A percentile compares a stretch with the other conserved stretches of the same genome.
Conservation (phyloP, 2,888 invertebrate species). For the Nymphalis urticae region DNA sequence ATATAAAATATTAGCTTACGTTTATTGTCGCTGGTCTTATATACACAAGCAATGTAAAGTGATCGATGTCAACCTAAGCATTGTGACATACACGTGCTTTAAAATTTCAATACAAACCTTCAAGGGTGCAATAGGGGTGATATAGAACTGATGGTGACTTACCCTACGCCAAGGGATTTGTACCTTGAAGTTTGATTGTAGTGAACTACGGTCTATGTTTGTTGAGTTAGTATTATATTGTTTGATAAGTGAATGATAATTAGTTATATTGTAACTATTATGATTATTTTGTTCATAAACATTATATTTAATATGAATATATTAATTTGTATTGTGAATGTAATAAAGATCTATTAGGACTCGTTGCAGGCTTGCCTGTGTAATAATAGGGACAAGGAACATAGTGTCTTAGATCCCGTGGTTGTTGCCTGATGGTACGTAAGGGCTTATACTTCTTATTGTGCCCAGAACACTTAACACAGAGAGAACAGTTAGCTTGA, state of each 20-base stretch:
- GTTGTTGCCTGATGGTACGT: too few relatives aligned
- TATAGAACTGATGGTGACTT: conserved; percentile 40
- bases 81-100: conserved; percentile 43
- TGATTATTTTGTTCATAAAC: neutral
- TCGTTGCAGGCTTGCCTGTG: too few relatives aligned
- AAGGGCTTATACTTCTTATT: too few relatives aligned
- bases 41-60: conserved; percentile 14
- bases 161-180: conserved; percentile 49
- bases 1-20: neutral
- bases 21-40: neutral
- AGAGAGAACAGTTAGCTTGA: too few relatives aligned
- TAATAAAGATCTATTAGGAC: too few relatives aligned
- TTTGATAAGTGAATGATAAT: conserved; percentile 14
- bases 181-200: conserved; percentile 45
- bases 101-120: conserved; percentile 57
- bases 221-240: conserved; percentile 20
- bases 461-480: too few relatives aligned
- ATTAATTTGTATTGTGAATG: too few relatives aligned
- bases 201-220: conserved; percentile 35
- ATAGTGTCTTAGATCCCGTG: too few relatives aligned
- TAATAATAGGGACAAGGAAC: too few relatives aligned
- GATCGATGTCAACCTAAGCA: conserved; percentile 33
- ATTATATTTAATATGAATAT: neutral
- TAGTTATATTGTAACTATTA: conserved; percentile 11
- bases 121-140: conserved; percentile 42